These are phyloP conservation scores for Microctonus hyperodae DNA, from an alignment of 2,888 invertebrate genomes.

Conservation along the genomic window DNA sequence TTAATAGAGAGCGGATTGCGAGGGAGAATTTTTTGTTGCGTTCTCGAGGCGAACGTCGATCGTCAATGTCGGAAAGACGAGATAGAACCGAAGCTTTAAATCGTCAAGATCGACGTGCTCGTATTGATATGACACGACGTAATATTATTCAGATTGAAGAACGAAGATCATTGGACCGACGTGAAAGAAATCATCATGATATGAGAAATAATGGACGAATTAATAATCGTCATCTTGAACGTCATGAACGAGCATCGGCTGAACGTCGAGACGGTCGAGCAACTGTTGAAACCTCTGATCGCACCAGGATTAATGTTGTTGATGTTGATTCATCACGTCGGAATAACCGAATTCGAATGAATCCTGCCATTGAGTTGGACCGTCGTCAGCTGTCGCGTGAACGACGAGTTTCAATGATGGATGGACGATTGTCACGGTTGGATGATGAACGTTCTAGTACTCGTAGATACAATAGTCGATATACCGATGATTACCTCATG, in stretches of 20 bases:
- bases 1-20: background rate
- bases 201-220: slow-evolving; percentile 10
- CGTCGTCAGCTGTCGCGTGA: slow-evolving; percentile 27
- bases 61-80: background rate
- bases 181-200: slow-evolving; percentile 3
- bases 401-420: background rate
- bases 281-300: background rate
- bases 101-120: background rate
- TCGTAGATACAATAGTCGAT: slow-evolving; percentile 6
- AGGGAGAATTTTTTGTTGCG: background rate
- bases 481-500: slow-evolving; percentile 15
- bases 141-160: slow-evolving; percentile 8
- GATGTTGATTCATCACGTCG: slow-evolving; percentile 27
- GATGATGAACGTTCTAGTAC: slow-evolving; percentile 9
- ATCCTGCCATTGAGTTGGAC: slow-evolving; percentile 18
- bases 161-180: background rate
- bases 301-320: background rate
- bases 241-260: slow-evolving; percentile 19
- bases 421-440: slow-evolving; percentile 11
- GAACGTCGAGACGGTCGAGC: slow-evolving; percentile 19
- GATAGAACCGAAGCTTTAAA: background rate
- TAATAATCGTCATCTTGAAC: slow-evolving; percentile 11
- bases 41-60: background rate
- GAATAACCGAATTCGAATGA: slow-evolving; percentile 1
- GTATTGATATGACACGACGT: background rate